Percentiles rank a stretch among this genome's conserved stretches.
These are phyloP conservation scores for Microtus ochrogaster DNA, from an alignment of 2,113 vertebrate species.

Conservation along the genomic window DNA sequence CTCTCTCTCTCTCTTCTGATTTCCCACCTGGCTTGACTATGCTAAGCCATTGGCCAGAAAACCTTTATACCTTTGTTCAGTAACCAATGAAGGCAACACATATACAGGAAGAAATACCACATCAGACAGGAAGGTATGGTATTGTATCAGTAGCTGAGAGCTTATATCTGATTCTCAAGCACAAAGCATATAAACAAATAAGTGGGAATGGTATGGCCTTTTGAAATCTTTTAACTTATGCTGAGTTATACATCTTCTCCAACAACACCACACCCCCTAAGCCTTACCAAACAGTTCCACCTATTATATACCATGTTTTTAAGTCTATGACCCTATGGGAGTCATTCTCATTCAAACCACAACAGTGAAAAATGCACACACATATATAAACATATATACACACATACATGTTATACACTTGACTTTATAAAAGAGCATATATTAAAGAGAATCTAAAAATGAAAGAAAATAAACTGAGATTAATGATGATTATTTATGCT, in stretches of 20 bases:
- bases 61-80: too few relatives aligned
- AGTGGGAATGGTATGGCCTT: background rate
- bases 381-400: background rate
- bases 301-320: background rate
- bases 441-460: slow-evolving; percentile 6
- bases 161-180: background rate
- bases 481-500: background rate
- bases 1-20: too few relatives aligned
- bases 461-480: background rate
- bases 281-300: background rate
- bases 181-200: background rate
- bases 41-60: too few relatives aligned
- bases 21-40: too few relatives aligned
- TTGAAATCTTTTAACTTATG: background rate
- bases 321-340: background rate
- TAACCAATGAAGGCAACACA: too few relatives aligned
- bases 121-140: background rate
- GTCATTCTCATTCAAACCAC: background rate
- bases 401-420: background rate
- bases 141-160: background rate
- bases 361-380: background rate
- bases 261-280: background rate
- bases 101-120: too few relatives aligned
- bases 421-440: background rate
- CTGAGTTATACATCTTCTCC: too few relatives aligned